Percentiles rank a stretch among this genome's conserved stretches.
phyloP scores from a whole-genome alignment of 2,888 invertebrate genomes.

The Sialis fuliginosa region DNA sequence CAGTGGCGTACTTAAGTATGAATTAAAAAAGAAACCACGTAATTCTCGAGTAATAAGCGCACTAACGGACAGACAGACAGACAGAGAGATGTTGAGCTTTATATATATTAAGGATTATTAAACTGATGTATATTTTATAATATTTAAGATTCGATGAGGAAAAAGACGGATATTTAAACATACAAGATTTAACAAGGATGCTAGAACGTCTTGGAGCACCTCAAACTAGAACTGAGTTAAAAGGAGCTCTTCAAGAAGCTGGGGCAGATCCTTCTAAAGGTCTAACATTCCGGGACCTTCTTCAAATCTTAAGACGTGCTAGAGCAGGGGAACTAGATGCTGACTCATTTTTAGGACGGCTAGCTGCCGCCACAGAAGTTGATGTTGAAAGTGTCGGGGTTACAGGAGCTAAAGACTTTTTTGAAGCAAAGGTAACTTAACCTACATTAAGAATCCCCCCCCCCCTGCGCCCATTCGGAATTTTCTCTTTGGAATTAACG shows the following conservation, averaged over 20 bases:
- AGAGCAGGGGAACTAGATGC: constrained; percentile 75
- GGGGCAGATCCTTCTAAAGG: constrained; percentile 73
- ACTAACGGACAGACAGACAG: no score
- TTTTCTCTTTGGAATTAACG: no score
- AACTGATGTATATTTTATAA: no score
- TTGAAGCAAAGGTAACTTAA: constrained; percentile 66
- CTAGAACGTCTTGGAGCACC: constrained; percentile 93
- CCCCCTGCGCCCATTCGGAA: background rate
- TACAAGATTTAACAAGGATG: constrained; percentile 84
- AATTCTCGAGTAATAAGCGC: no score
- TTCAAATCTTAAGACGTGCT: constrained; percentile 72
- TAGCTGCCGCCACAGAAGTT: constrained; percentile 78
- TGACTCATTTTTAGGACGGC: constrained; percentile 70
- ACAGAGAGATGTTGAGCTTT: no score
- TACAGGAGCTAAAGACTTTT: constrained; percentile 86
- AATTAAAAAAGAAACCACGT: no score
- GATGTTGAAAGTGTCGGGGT: constrained; percentile 90
- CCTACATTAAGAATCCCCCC: no score
- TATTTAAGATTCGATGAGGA: constrained; percentile 73
- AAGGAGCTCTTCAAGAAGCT: constrained; percentile 86
- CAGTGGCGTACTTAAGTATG: no score
- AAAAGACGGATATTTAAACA: constrained; percentile 72
- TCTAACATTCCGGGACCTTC: constrained; percentile 82
- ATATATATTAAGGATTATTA: no score
- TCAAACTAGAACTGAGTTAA: constrained; percentile 87